These are phyloP conservation scores for Polyodon spathula DNA, from an alignment of 2,113 vertebrate species.

Conservation along the genomic window DNA sequence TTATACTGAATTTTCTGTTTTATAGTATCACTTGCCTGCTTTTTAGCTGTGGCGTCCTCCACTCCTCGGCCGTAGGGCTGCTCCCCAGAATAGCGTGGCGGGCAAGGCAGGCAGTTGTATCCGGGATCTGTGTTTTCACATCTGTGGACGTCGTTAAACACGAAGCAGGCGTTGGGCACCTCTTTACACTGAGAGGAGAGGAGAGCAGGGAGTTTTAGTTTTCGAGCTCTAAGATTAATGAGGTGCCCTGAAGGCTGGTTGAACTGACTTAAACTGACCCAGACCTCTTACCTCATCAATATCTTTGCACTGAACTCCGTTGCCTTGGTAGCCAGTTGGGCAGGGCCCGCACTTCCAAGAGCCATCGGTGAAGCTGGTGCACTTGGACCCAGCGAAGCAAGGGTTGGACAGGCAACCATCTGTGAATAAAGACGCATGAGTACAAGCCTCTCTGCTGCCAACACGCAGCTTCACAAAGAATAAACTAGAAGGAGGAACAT, in stretches of 20 bases:
- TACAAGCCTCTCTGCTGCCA: neutral
- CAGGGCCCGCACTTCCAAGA: slow-evolving; percentile 87
- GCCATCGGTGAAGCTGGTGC: slow-evolving; percentile 83
- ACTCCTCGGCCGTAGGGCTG: slow-evolving; percentile 83
- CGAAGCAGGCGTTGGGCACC: slow-evolving; percentile 83
- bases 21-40: slow-evolving; percentile 66
- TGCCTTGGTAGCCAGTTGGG: slow-evolving; percentile 77
- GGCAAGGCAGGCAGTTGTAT: slow-evolving; percentile 90
- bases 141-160: slow-evolving; percentile 72
- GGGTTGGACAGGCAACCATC: slow-evolving; percentile 94
- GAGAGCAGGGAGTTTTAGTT: slow-evolving; percentile 4
- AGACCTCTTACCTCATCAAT: slow-evolving; percentile 75
- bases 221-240: too few species aligned
- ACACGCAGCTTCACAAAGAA: neutral
- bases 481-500: neutral
- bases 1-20: too few species aligned
- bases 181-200: slow-evolving; percentile 64
- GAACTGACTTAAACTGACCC: neutral
- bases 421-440: slow-evolving; percentile 37
- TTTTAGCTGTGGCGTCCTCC: slow-evolving; percentile 78
- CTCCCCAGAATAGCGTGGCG: slow-evolving; percentile 74
- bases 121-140: slow-evolving; percentile 91
- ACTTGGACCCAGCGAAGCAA: slow-evolving; percentile 77
- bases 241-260: too few species aligned
- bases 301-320: slow-evolving; percentile 82